phyloP scores from a whole-genome alignment of 2,113 vertebrate species.

The Hystrix brachyura region DNA sequence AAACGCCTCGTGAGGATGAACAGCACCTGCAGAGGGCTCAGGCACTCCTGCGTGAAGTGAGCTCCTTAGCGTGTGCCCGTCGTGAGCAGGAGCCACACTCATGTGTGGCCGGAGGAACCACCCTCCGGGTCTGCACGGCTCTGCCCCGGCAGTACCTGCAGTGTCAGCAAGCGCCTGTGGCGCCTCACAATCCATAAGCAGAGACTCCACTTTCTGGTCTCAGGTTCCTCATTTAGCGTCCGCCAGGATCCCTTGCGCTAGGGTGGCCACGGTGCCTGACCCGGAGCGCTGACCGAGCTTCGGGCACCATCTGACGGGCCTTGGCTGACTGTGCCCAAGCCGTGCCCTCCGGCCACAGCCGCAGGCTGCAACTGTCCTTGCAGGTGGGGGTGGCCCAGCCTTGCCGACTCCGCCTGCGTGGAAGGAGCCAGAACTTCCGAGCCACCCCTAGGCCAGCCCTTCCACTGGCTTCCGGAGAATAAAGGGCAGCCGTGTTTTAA shows the following conservation, averaged over 20 bases:
- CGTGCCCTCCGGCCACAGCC: no score
- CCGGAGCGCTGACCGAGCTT: neutral
- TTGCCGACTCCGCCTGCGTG: neutral
- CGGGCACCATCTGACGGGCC: neutral
- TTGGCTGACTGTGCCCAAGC: neutral
- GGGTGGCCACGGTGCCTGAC: neutral
- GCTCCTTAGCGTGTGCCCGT: neutral
- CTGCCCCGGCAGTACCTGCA: neutral
- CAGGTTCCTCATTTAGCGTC: conserved; percentile 38
- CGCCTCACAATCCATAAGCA: conserved; percentile 11
- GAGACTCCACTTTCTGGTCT: neutral
- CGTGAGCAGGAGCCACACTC: no score
- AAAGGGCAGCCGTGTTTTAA: neutral
- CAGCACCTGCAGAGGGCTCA: neutral
- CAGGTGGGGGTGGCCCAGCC: neutral
- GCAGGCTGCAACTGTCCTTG: neutral
- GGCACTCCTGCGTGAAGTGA: neutral
- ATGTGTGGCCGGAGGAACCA: no score
- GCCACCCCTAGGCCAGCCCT: neutral
- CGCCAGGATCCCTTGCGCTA: conserved; percentile 44
- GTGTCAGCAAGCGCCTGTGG: neutral
- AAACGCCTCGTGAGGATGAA: neutral
- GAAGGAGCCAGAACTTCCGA: neutral
- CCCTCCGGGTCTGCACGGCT: neutral
- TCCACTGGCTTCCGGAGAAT: neutral